A percentile compares a stretch with the other conserved stretches of the same genome.
These are phyloP conservation scores for Sycophila texana DNA, from an alignment of 2,888 invertebrate genomes.

Conservation along the genomic window DNA sequence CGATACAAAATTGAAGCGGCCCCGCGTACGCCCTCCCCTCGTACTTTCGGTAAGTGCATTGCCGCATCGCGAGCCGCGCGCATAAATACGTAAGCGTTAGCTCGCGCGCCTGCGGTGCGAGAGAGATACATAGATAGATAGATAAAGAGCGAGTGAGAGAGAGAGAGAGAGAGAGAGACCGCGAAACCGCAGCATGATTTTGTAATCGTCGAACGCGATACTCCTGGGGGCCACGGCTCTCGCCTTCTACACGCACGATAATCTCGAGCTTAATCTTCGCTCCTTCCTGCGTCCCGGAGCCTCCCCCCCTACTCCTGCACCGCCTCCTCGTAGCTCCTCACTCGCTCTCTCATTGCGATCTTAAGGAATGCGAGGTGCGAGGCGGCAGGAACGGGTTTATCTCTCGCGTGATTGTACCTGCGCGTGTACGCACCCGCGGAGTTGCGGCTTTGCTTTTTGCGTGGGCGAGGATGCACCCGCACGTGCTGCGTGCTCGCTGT, in stretches of 20 bases:
- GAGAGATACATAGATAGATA: background rate
- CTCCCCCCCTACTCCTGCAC: slow-evolving; percentile 50
- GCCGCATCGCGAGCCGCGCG: background rate
- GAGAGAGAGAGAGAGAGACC: background rate
- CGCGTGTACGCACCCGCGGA: background rate
- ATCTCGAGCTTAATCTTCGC: slow-evolving; percentile 49
- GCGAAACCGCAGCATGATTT: slow-evolving; percentile 46
- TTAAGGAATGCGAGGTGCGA: slow-evolving; percentile 42
- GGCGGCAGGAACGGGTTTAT: slow-evolving; percentile 36
- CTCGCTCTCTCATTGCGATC: slow-evolving; percentile 39
- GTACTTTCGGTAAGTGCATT: background rate
- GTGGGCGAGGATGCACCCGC: background rate
- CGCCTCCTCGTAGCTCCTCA: slow-evolving; percentile 32
- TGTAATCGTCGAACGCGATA: slow-evolving; percentile 51
- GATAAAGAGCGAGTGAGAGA: background rate
- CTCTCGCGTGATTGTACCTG: background rate
- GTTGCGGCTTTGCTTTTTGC: background rate
- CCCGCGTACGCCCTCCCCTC: background rate
- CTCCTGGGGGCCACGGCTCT: slow-evolving; percentile 32
- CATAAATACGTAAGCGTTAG: slow-evolving; percentile 24
- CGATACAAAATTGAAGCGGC: background rate
- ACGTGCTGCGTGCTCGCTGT: background rate
- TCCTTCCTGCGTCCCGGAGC: slow-evolving; percentile 7
- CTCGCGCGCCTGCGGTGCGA: background rate
- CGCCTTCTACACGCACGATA: slow-evolving; percentile 26